Evolutionary conservation across 2,113 vertebrate genomes (phyloP), one percentile per base, ranked within the genome.

Genomic region (Xenopus borealis): DNA sequence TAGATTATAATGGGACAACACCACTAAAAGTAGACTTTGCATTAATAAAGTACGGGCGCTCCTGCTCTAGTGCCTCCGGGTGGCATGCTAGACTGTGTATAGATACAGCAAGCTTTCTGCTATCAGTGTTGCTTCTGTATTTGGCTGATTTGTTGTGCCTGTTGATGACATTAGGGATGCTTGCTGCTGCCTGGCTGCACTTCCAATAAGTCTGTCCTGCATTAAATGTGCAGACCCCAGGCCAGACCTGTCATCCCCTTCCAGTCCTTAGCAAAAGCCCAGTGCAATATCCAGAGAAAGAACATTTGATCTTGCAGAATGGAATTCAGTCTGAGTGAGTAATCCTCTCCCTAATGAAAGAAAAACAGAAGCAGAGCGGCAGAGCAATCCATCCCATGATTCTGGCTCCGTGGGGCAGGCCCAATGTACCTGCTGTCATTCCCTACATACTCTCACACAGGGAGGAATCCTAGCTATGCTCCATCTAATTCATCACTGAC

Each of bases 271-370:
- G 30, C 59, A 14, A 62, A 62, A 27, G 44, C 45, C 4, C 12
- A 11, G 13, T 72, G 27, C 19, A 33, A 52, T 30, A 27, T 20
- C 61, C n/a, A 19, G 52, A n/a, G 14, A 62, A 44, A 33, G 58
- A 71, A 9, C 10, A 52, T 72, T 65, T 62, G 71, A 72, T 64
- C 61, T 40, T 30, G 27, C n/a, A 53, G 20, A n/a, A 52, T 18
- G 61, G 46, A 72, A 33, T 64, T 20, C 20, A 44, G 0, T 46
- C 14, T 52, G 59, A 71, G 18, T 46, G 47, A 52, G 40, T 63
- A 72, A 64, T 72, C 71, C 44, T 64, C 62, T 64, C 11, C 62
- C 12, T 62, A 50, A 62, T 62, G 33, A 71, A 71, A 70, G 45
- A 55, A 70, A 70, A 59, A 45, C 62, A 64, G 20, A 12, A 4